Evolutionary conservation across 2,888 invertebrate genomes (phyloP).

Genomic region (Coleophora deauratella): DNA sequence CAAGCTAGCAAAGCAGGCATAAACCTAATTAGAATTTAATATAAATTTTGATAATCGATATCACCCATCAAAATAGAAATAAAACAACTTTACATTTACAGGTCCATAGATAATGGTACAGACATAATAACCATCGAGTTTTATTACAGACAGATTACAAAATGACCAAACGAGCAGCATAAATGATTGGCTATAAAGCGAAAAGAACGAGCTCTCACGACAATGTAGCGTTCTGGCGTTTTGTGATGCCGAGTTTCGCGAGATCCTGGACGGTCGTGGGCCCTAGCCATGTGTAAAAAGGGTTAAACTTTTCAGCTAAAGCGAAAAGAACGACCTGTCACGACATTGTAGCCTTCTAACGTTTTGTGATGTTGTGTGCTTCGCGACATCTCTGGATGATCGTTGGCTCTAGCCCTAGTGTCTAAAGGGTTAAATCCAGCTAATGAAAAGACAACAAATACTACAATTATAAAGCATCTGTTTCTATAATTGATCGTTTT

Average conservation of each 20-base stretch:
- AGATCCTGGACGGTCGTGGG: too few species aligned
- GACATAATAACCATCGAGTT: constrained; percentile 50
- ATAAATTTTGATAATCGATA: neutral
- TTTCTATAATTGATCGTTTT: constrained; percentile 4
- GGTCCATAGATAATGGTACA: constrained; percentile 40
- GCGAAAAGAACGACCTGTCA: too few species aligned
- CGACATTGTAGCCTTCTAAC: too few species aligned
- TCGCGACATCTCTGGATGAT: too few species aligned
- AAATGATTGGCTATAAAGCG: constrained; percentile 58
- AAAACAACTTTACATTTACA: constrained; percentile 28
- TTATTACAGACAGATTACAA: constrained; percentile 58
- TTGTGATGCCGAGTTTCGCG: constrained; percentile 1
- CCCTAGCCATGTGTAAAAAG: too few species aligned
- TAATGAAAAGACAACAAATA: neutral
- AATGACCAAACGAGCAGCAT: constrained; percentile 51
- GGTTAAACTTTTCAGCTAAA: neutral
- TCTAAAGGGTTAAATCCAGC: too few species aligned
- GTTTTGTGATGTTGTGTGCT: too few species aligned
- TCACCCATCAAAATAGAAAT: constrained; percentile 20
- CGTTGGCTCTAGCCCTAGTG: too few species aligned
- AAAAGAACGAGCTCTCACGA: constrained; percentile 37
- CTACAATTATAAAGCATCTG: constrained; percentile 4
- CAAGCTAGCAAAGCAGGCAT: too few species aligned
- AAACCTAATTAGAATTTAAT: constrained; percentile 1
- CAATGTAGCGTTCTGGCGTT: constrained; percentile 38